Percentiles rank a stretch among this genome's conserved stretches.
phyloP scores from a whole-genome alignment of 2,888 invertebrate genomes.

The Noctua pronuba region DNA sequence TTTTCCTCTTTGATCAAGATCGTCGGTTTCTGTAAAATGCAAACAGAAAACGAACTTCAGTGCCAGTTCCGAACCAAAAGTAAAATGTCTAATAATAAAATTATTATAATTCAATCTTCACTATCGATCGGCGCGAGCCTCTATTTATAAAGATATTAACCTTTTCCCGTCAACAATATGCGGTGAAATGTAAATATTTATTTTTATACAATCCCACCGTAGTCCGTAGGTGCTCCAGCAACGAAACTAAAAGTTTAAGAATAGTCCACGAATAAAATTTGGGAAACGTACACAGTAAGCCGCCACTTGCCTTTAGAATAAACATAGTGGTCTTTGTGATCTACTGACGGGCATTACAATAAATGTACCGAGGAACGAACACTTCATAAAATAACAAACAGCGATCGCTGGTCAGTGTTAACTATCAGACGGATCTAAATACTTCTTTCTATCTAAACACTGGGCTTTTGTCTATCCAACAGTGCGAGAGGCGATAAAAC shows the following conservation, averaged over 20 bases:
- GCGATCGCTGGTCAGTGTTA: constrained; percentile 82
- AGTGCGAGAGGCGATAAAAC: constrained; percentile 74
- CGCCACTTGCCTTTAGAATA: constrained; percentile 77
- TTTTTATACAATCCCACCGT: constrained; percentile 78
- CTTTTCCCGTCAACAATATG: constrained; percentile 84
- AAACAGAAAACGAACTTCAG: constrained; percentile 27
- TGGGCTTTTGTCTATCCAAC: constrained; percentile 86
- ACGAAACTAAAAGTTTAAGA: constrained; percentile 70
- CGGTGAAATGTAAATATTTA: constrained; percentile 85
- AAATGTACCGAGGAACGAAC: constrained; percentile 83
- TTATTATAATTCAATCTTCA: constrained; percentile 77
- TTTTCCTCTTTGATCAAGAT: not conserved
- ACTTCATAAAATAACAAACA: constrained; percentile 88
- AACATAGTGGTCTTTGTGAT: constrained; percentile 82
- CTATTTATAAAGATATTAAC: constrained; percentile 86
- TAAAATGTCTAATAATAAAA: constrained; percentile 62
- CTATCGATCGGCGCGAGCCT: constrained; percentile 59
- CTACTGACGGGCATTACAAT: constrained; percentile 83
- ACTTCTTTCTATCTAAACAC: constrained; percentile 84
- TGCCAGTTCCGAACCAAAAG: constrained; percentile 45
- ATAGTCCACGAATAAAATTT: constrained; percentile 74
- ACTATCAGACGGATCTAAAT: constrained; percentile 80
- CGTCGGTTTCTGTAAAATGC: not conserved
- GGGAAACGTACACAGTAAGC: constrained; percentile 68
- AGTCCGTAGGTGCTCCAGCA: constrained; percentile 47